These are phyloP conservation scores for Bimastos eiseni DNA, from an alignment of 2,888 invertebrate genomes.

Conservation along the genomic window DNA sequence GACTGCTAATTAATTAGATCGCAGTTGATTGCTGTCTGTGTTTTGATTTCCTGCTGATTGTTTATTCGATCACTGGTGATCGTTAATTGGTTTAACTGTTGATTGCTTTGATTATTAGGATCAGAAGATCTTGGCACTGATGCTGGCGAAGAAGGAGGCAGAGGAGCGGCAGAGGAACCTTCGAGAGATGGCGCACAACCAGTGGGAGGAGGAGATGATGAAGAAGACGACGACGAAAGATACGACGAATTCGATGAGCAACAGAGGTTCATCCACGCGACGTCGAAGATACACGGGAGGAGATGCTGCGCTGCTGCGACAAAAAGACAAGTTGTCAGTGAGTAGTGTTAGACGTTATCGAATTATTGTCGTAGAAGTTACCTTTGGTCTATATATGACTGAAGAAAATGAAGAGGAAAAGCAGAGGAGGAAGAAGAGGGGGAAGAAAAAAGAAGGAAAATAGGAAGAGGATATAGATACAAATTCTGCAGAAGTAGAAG, in stretches of 20 bases:
- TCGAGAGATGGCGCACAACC: conserved; percentile 29
- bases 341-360: background rate
- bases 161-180: conserved; percentile 16
- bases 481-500: too few relatives aligned
- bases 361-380: background rate
- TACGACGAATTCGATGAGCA: background rate
- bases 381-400: background rate
- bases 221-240: background rate
- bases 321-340: background rate
- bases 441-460: too few relatives aligned
- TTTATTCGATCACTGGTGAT: background rate
- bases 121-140: conserved; percentile 28
- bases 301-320: background rate
- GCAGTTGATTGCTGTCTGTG: background rate
- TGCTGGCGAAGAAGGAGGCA: conserved; percentile 29
- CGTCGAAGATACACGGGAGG: background rate
- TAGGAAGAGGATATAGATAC: too few relatives aligned
- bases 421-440: too few relatives aligned
- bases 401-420: background rate
- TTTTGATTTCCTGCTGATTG: too few relatives aligned
- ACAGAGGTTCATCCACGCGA: background rate
- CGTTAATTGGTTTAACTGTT: background rate
- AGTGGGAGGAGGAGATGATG: conserved; percentile 34
- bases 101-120: background rate
- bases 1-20: background rate